phyloP scores from a whole-genome alignment of 2,113 vertebrate genomes.

The Chaetorhynchus papuensis region DNA sequence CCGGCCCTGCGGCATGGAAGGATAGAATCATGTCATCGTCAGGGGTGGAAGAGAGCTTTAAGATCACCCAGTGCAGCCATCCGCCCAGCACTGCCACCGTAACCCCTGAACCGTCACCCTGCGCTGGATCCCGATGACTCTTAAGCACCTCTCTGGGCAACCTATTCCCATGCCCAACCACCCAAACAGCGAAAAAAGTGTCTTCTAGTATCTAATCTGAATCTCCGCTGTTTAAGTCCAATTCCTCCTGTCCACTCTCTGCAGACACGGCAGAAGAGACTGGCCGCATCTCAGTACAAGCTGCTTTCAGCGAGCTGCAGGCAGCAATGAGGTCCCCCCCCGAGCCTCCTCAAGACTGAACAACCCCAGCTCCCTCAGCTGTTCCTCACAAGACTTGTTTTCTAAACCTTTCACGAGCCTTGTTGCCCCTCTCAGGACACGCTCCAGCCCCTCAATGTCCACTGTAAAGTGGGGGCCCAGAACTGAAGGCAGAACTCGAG shows the following conservation, averaged over 20 bases:
- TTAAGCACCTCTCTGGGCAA: not conserved
- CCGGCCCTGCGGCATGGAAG: not conserved
- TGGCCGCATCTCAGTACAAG: rapidly evolving
- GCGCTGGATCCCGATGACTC: rapidly evolving
- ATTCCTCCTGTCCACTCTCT: not conserved
- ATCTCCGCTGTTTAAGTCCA: not conserved
- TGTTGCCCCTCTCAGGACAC: too few species aligned
- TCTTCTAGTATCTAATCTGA: too few species aligned
- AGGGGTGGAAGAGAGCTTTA: too few species aligned
- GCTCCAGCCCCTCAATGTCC: not conserved
- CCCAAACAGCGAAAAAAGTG: not conserved
- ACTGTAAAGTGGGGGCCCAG: not conserved
- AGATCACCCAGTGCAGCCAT: too few species aligned
- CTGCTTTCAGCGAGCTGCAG: not conserved
- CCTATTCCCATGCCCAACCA: too few species aligned
- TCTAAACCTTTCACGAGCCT: not conserved
- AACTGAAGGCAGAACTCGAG: not conserved
- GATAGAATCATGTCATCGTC: rapidly evolving
- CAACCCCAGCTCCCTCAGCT: not conserved
- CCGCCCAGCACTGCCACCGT: rapidly evolving
- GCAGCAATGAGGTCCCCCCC: rapidly evolving
- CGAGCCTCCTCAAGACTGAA: not conserved
- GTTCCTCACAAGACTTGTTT: not conserved
- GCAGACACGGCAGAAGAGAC: not conserved
- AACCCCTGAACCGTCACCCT: not conserved